phyloP scores from a whole-genome alignment of 2,888 invertebrate species.

The Drosophila helvetica region DNA sequence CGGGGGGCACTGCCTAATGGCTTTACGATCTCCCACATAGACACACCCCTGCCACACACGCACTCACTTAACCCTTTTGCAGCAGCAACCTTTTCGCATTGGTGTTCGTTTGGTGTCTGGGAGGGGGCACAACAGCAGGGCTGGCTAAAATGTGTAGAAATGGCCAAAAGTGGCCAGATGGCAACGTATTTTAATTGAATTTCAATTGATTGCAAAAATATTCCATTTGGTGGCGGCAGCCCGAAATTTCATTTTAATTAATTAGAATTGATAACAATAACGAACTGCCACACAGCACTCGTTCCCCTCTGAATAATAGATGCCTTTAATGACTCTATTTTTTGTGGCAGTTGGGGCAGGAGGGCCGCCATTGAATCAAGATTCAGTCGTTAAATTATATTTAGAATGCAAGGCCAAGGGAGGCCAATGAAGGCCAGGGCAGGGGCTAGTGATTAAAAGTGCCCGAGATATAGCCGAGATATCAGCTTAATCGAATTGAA shows the following conservation, averaged over 20 bases:
- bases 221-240: slow-evolving; percentile 52
- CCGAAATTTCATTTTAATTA: slow-evolving; percentile 74
- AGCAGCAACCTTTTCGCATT: slow-evolving; percentile 1
- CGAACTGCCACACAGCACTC: slow-evolving; percentile 24
- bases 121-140: neutral
- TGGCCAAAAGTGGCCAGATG: slow-evolving; percentile 39
- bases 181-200: slow-evolving; percentile 74
- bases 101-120: neutral
- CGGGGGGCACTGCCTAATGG: slow-evolving; percentile 49
- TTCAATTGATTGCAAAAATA: slow-evolving; percentile 76
- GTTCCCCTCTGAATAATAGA: slow-evolving; percentile 25
- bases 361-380: slow-evolving; percentile 7
- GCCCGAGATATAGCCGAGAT: slow-evolving; percentile 16
- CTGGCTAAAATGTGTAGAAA: neutral
- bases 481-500: slow-evolving; percentile 29
- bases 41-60: neutral
- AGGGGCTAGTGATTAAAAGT: slow-evolving; percentile 32
- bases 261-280: slow-evolving; percentile 73
- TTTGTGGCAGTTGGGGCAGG: neutral
- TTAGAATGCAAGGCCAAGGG: slow-evolving; percentile 13
- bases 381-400: slow-evolving; percentile 14
- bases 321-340: slow-evolving; percentile 41
- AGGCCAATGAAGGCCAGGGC: neutral
- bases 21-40: slow-evolving; percentile 48
- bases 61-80: neutral